A percentile compares a stretch with the other conserved stretches of the same genome.
Conservation (phyloP, 2,797 vertebrate species). For the Oreochromis mossambicus region DNA sequence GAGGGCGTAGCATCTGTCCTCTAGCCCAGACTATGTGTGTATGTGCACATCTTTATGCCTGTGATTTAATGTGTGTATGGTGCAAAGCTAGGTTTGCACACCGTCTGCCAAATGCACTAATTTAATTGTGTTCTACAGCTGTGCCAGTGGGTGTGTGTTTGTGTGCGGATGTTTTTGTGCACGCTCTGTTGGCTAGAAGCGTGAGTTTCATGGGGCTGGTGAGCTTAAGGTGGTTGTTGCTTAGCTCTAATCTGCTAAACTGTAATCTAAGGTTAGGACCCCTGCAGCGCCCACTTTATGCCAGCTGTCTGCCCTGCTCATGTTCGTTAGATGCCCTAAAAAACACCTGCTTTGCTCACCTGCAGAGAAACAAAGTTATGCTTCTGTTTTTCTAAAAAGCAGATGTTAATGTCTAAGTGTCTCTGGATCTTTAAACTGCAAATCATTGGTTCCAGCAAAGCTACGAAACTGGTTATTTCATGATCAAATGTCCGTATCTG, state of each 20-base stretch:
- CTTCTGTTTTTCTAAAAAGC: background rate
- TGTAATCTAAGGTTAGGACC: slow-evolving; percentile 36
- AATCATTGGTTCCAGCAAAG: background rate
- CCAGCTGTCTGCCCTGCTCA: slow-evolving; percentile 14
- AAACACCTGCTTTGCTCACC: slow-evolving; percentile 28
- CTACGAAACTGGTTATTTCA: background rate
- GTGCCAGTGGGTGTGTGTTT: slow-evolving; percentile 21
- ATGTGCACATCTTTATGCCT: slow-evolving; percentile 14
- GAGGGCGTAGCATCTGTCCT: slow-evolving; percentile 55
- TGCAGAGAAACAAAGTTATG: background rate
- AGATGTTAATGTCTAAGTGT: background rate
- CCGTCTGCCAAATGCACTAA: slow-evolving; percentile 54
- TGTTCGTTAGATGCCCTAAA: background rate
- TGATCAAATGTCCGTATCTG: background rate
- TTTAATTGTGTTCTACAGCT: slow-evolving; percentile 64
- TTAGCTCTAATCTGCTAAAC: slow-evolving; percentile 41
- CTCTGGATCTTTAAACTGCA: background rate
- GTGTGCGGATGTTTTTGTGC: background rate
- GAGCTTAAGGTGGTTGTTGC: slow-evolving; percentile 41
- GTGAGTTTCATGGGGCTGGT: slow-evolving; percentile 1
- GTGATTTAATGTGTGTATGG: slow-evolving; percentile 40
- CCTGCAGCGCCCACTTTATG: slow-evolving; percentile 25
- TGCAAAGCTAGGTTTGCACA: slow-evolving; percentile 30
- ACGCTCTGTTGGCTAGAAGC: background rate
- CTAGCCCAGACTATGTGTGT: background rate